Evolutionary conservation across 2,113 vertebrate species (phyloP).

Genomic region (Chitala chitala): DNA sequence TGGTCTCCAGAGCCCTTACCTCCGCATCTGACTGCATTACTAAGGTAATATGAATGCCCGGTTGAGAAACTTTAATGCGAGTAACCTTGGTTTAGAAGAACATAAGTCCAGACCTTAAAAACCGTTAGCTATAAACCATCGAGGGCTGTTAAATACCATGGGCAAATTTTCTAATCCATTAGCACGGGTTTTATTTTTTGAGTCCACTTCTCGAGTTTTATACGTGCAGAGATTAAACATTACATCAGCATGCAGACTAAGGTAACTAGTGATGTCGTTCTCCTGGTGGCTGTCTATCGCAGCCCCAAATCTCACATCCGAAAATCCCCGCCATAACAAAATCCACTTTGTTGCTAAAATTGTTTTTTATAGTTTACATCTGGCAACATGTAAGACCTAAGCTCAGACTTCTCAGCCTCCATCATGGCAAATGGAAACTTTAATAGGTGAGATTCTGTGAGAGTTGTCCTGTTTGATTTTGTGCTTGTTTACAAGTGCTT

Average conservation of each 20-base stretch:
- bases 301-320: not conserved
- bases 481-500: too few species aligned
- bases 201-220: constrained; percentile 44
- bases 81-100: constrained; percentile 36
- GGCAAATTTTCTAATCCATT: constrained; percentile 45
- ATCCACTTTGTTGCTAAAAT: not conserved
- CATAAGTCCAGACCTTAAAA: constrained; percentile 29
- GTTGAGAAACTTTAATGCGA: constrained; percentile 12
- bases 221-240: constrained; percentile 46
- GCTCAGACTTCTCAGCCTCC: not conserved
- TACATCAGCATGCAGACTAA: constrained; percentile 28
- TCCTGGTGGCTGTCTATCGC: not conserved
- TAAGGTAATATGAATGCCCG: not conserved
- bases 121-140: constrained; percentile 27
- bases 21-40: not conserved
- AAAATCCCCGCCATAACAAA: not conserved
- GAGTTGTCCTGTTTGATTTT: not conserved
- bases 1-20: not conserved
- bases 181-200: constrained; percentile 32
- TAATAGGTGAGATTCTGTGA: not conserved
- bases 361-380: not conserved
- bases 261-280: constrained; percentile 15
- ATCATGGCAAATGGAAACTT: not conserved
- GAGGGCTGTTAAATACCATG: constrained; percentile 36
- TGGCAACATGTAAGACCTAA: not conserved